Conservation (phyloP, 2,113 vertebrate genomes). For the Oxygymnocypris stewartii region DNA sequence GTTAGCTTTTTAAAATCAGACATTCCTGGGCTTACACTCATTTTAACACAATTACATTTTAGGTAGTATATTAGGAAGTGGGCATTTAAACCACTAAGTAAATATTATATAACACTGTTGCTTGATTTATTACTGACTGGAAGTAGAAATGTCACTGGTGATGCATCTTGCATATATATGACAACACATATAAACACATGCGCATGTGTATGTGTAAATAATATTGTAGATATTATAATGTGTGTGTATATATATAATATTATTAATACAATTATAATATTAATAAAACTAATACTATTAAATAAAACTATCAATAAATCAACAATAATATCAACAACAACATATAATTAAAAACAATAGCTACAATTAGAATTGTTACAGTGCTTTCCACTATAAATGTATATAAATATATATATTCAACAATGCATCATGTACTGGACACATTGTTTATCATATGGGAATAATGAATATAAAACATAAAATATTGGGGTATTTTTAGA, state of each 20-base stretch:
- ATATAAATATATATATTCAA: background rate
- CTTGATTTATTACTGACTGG: background rate
- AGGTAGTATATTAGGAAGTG: background rate
- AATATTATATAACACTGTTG: background rate
- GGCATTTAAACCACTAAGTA: background rate
- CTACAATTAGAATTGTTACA: too few species aligned
- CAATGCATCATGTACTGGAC: background rate
- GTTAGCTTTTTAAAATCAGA: slow-evolving; percentile 13
- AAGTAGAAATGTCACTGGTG: background rate
- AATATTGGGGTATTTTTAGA: background rate
- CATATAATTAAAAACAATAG: too few species aligned
- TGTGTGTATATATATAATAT: too few species aligned
- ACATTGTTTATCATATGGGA: background rate
- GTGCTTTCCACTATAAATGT: background rate
- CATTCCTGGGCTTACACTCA: background rate
- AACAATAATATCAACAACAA: too few species aligned
- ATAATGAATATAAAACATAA: background rate
- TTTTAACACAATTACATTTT: background rate
- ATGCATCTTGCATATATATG: background rate
- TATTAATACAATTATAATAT: too few species aligned
- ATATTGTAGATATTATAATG: too few species aligned
- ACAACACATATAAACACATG: too few species aligned
- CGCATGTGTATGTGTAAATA: too few species aligned
- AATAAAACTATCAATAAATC: too few species aligned
- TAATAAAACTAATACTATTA: too few species aligned